These are phyloP conservation scores for Microctenopoma steveboyesi DNA, from an alignment of 2,797 vertebrate species.

Conservation along the genomic window DNA sequence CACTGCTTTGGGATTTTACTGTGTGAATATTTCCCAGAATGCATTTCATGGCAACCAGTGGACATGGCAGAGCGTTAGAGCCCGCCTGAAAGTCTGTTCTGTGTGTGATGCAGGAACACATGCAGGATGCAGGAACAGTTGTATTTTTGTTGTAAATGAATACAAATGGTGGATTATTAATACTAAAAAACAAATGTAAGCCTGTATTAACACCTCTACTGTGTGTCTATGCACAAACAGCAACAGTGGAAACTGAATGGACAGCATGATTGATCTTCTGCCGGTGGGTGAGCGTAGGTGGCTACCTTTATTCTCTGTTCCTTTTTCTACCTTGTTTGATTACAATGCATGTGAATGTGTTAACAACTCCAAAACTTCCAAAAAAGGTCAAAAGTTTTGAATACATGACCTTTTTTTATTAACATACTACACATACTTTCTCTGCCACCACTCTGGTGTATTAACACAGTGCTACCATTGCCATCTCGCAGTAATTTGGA, in stretches of 20 bases:
- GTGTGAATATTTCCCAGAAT: no score
- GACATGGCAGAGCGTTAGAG: no score
- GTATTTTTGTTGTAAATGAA: neutral
- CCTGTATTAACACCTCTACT: conserved; percentile 1
- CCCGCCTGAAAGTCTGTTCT: no score
- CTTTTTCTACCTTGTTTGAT: neutral
- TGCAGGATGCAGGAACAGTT: no score
- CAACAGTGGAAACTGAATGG: conserved; percentile 4
- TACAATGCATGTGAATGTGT: neutral
- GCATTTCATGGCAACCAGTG: no score
- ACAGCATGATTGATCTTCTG: conserved; percentile 7
- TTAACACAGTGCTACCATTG: conserved; percentile 40
- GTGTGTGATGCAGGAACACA: no score
- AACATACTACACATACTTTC: neutral
- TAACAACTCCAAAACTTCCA: neutral
- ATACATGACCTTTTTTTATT: neutral
- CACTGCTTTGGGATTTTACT: no score
- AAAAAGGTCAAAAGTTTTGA: neutral
- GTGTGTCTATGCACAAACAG: neutral
- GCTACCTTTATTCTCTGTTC: conserved; percentile 11
- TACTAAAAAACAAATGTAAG: neutral
- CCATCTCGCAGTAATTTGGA: conserved; percentile 63
- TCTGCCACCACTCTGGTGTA: neutral
- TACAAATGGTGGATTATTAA: neutral
- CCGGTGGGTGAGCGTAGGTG: conserved; percentile 13